Evolutionary conservation across 2,888 invertebrate genomes (phyloP), one percentile per base, ranked within the genome.

Genomic region (Mimas tiliae): DNA sequence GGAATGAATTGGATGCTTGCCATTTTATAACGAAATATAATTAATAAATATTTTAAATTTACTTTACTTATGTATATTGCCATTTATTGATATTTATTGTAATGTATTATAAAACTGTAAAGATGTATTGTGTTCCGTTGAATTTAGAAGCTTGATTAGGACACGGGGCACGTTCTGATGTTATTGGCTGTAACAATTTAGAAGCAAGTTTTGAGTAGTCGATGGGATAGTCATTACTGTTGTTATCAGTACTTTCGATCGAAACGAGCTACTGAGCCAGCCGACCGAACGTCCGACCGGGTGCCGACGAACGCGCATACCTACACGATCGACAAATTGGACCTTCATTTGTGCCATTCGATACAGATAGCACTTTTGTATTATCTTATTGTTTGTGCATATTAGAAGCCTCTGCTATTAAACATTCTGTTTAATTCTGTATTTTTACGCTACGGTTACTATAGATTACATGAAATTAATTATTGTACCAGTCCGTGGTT

Each of bases 171-270:
- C 16, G 33, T 27, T 27, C 27, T 1, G 2, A 65, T 64, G 67
- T 66, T 45, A 16, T 19, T 47, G 68, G 63, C 70, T 71, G 70
- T 68, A 69, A 63, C 47, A 63, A 48, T 74, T 76, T 77, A 67
- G 74, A 77, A 76, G 76, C 78, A 65, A 74, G 79, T 78, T 78
- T 80, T 74, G 77, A 85, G 85, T 84, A 80, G 84, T 77, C 81
- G 81, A 82, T 83, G 72, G 72, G 77, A 77, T 74, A 80, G 80
- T 82, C 81, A 87, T 88, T 88, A 87, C 78, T 79, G 78, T 72
- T 71, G 74, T 83, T 90, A 90, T 90, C 90, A 80, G 67, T 53
- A 66, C 72, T 78, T 78, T 80, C 78, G 80, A 89, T 89, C 89
- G 80, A 83, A 86, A 85, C 84, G 84, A 84, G 75, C 50, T 12